phyloP scores from a whole-genome alignment of 2,797 vertebrate species.

The Lepus townsendii region DNA sequence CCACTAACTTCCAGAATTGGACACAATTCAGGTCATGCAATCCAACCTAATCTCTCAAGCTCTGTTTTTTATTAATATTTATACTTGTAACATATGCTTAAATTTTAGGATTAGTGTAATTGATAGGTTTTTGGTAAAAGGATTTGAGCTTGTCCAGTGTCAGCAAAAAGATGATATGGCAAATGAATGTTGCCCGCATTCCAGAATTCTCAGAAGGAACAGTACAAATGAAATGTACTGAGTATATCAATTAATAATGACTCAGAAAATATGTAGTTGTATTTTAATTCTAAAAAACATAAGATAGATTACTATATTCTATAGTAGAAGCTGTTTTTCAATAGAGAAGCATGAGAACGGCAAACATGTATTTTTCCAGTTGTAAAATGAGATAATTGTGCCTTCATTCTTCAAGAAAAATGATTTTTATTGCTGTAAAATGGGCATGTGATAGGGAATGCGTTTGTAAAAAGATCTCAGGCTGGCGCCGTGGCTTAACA shows the following conservation, averaged over 20 bases:
- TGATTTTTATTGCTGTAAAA: background rate
- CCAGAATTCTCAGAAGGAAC: background rate
- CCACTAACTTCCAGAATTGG: background rate
- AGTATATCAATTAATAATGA: background rate
- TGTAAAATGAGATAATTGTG: slow-evolving; percentile 8
- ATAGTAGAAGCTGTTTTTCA: background rate
- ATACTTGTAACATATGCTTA: slow-evolving; percentile 21
- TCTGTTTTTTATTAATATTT: slow-evolving; percentile 54
- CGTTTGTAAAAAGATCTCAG: background rate
- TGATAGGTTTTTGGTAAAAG: slow-evolving; percentile 33
- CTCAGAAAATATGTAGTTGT: background rate
- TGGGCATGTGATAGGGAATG: background rate
- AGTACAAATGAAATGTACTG: background rate
- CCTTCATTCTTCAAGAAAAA: background rate
- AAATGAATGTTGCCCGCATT: background rate
- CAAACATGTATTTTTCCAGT: background rate
- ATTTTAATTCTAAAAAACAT: background rate
- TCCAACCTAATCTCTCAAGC: background rate
- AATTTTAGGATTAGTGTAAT: slow-evolving; percentile 32
- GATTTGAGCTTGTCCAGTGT: background rate
- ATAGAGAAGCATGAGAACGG: background rate
- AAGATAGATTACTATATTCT: background rate
- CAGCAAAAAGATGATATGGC: background rate
- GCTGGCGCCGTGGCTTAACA: too few species aligned
- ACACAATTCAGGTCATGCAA: background rate